These are phyloP conservation scores for Lucinisca nassula DNA, from an alignment of 2,888 invertebrate species.

Conservation along the genomic window DNA sequence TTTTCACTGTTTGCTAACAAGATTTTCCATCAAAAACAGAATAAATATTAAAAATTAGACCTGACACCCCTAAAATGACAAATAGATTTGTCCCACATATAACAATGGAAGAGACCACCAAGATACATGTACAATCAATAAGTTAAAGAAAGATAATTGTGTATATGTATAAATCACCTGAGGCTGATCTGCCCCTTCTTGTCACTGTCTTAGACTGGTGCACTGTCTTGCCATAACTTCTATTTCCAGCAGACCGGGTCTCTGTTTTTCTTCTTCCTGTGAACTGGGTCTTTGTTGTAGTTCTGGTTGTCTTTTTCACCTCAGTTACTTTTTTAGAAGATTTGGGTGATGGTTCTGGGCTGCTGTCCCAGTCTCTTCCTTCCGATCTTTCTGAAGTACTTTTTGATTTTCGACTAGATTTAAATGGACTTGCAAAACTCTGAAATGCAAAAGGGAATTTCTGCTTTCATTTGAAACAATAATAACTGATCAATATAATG, in stretches of 20 bases:
- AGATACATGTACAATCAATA: too few relatives aligned
- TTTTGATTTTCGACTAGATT: slow-evolving; percentile 47
- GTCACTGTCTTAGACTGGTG: slow-evolving; percentile 3
- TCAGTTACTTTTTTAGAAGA: slow-evolving; percentile 7
- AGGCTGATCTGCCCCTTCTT: slow-evolving; percentile 45
- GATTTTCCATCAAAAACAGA: too few relatives aligned
- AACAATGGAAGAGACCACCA: too few relatives aligned
- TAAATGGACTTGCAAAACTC: slow-evolving; percentile 57
- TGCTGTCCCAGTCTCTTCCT: slow-evolving; percentile 48
- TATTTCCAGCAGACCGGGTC: not conserved
- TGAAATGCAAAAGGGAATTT: too few relatives aligned
- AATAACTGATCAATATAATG: too few relatives aligned
- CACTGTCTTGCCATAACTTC: not conserved
- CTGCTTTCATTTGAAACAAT: too few relatives aligned
- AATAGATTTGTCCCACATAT: too few relatives aligned
- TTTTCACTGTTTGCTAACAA: too few relatives aligned
- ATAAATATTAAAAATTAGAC: too few relatives aligned
- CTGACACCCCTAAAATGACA: too few relatives aligned
- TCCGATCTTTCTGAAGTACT: slow-evolving; percentile 26
- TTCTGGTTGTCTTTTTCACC: slow-evolving; percentile 9
- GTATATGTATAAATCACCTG: too few relatives aligned
- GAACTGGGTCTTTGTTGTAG: not conserved
- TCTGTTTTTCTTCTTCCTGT: not conserved
- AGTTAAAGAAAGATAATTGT: too few relatives aligned
- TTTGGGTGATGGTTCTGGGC: slow-evolving; percentile 37